A percentile compares a stretch with the other conserved stretches of the same genome.
These are phyloP conservation scores for cattle (Bos taurus) DNA, from an alignment of 2,113 vertebrate species.

Conservation along the genomic window DNA sequence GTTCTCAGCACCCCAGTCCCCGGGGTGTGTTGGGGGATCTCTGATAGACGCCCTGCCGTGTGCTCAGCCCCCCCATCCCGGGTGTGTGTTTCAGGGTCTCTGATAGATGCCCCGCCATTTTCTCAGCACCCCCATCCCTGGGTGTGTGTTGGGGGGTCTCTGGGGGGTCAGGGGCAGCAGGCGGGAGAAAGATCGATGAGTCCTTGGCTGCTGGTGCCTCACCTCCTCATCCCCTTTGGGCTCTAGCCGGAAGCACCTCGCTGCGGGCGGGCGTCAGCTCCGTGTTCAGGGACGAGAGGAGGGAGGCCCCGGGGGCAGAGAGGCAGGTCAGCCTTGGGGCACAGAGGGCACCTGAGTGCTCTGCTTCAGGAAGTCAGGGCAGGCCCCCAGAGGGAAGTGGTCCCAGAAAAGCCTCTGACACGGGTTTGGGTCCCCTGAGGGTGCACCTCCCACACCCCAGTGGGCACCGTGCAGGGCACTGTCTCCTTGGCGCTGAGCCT, in stretches of 20 bases:
- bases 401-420: not conserved
- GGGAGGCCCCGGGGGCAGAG: not conserved
- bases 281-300: fast-evolving
- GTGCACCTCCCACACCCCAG: fast-evolving
- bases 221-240: not conserved
- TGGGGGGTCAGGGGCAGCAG: not conserved
- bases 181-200: fast-evolving
- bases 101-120: too few species aligned
- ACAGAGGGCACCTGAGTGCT: too few species aligned
- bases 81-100: not conserved
- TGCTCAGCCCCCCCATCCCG: fast-evolving
- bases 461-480: not conserved
- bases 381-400: fast-evolving
- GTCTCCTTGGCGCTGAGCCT: not conserved
- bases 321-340: not conserved
- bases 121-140: fast-evolving
- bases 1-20: fast-evolving
- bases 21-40: not conserved
- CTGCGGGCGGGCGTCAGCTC: fast-evolving
- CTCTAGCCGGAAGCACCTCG: fast-evolving
- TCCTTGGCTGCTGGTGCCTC: fast-evolving
- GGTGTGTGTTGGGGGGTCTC: not conserved
- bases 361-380: not conserved
- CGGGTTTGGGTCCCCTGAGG: too few species aligned
- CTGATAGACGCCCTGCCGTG: not conserved